Evolutionary conservation across 1,140 invertebrate species (phyloP), one percentile per base, ranked within the genome.

Genomic region (Drosophila auraria): DNA sequence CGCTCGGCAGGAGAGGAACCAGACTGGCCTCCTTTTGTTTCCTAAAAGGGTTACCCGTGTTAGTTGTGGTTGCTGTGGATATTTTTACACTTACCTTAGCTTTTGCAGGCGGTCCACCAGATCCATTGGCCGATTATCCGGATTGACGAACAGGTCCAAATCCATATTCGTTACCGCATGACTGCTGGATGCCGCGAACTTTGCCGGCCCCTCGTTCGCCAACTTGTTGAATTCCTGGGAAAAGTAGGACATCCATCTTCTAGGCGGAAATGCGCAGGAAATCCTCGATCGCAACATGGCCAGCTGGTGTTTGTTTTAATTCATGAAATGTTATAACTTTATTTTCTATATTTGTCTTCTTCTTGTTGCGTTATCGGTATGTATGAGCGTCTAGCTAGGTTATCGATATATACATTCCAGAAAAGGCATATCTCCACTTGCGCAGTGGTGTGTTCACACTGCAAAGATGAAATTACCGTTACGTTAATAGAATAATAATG

Each of bases 201-300:
- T 80, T 14, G 70, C 47, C 12, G 73, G 53, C 3, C 56, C 56
- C 38, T 87, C 74, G 23, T 44, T 84, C 0, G 74, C 82, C 51
- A 90, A 20, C 66, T 66, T 81, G 42, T 82, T 89, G 27, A 89
- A 89, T 40, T 80, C 66, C 15, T 27, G 74, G 15, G 84, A 89
- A 17, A 89, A 81, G 49, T 90, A 90, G 2, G 84, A 90, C 20
- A 79, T 50, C 44, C 64, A 82, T 75, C 84, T 71, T 53, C 74
- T 66, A 3, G 54, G 42, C 14, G 62, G 44, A 8, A 68, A 12
- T 17, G 61, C 14, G 47, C 57, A 68, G 20, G 64, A 54, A 51
- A 75, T 27, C 47, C 73, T 71, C 8, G 73, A 81, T 64, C 74
- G 70, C 36, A 87, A 40, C 78, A 87, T 89, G 8, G 7, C 33